A percentile compares a stretch with the other conserved stretches of the same genome.
Conservation (phyloP, 2,113 vertebrate species). For the Corythoichthys intestinalis region DNA sequence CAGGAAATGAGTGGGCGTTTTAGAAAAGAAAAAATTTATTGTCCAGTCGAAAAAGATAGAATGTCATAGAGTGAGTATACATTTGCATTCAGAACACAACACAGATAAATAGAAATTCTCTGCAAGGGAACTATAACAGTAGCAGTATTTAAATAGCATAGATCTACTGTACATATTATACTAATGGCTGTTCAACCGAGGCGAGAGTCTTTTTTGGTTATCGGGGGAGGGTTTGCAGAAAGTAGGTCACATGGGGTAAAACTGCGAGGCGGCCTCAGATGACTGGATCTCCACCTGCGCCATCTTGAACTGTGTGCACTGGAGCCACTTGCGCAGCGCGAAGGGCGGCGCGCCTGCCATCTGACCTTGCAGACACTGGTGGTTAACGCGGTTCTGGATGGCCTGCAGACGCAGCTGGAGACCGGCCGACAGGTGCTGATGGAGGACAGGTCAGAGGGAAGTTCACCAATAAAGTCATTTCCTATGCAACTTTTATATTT, state of each 20-base stretch:
- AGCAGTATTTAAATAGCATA: slow-evolving; percentile 51
- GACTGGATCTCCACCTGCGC: slow-evolving; percentile 99
- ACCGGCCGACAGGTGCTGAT: slow-evolving; percentile 91
- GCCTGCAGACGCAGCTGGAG: slow-evolving; percentile 95
- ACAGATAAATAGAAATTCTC: slow-evolving; percentile 40
- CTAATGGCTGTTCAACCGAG: slow-evolving; percentile 27
- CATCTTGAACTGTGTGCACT: slow-evolving; percentile 98
- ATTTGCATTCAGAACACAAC: slow-evolving; percentile 38
- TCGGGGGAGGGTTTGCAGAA: not conserved
- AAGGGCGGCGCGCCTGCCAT: slow-evolving; percentile 76
- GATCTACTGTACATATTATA: slow-evolving; percentile 58
- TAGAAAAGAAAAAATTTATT: slow-evolving; percentile 58
- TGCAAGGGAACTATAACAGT: slow-evolving; percentile 1
- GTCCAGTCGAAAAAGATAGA: slow-evolving; percentile 56
- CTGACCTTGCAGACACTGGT: slow-evolving; percentile 85
- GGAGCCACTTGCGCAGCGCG: slow-evolving; percentile 93
- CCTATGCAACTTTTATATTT: not conserved
- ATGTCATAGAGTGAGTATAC: slow-evolving; percentile 36
- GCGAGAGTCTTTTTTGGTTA: slow-evolving; percentile 28
- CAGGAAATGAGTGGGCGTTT: slow-evolving; percentile 44
- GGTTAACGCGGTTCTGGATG: slow-evolving; percentile 95
- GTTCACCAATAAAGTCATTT: not conserved
- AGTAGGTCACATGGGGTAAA: slow-evolving; percentile 90
- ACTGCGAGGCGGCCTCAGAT: slow-evolving; percentile 95
- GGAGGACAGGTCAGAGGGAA: not conserved